Evolutionary conservation across 2,888 invertebrate species (phyloP).

Genomic region (Halictus quadricinctus): DNA sequence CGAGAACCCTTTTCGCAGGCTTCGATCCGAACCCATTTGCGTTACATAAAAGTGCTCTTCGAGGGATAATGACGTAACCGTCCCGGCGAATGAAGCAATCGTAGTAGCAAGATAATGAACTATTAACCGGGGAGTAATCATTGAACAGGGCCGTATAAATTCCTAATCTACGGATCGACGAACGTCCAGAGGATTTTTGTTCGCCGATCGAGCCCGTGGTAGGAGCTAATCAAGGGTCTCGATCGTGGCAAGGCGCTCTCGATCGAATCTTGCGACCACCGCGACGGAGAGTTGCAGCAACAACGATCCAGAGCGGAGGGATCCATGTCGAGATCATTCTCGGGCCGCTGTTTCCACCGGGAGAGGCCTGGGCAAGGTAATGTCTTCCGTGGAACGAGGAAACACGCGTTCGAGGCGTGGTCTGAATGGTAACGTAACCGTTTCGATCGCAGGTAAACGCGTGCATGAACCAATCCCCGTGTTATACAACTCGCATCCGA

Average conservation of each 20-base stretch:
- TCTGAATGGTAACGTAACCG: slow-evolving; percentile 64
- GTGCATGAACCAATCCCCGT: slow-evolving; percentile 27
- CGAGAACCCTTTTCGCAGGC: background rate
- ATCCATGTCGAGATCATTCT: slow-evolving; percentile 53
- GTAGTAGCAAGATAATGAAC: slow-evolving; percentile 16
- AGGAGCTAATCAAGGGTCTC: slow-evolving; percentile 26
- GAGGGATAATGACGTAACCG: background rate
- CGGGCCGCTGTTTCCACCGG: slow-evolving; percentile 28
- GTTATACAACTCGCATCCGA: slow-evolving; percentile 55
- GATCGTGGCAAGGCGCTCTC: slow-evolving; percentile 31
- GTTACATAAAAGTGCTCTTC: slow-evolving; percentile 11
- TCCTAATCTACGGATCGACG: slow-evolving; percentile 42
- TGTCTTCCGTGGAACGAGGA: slow-evolving; percentile 75
- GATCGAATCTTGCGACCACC: slow-evolving; percentile 31
- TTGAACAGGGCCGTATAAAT: slow-evolving; percentile 30
- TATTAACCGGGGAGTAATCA: slow-evolving; percentile 18
- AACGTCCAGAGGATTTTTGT: slow-evolving; percentile 15
- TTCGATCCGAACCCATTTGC: background rate
- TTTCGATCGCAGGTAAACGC: slow-evolving; percentile 59
- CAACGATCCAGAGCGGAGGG: slow-evolving; percentile 27
- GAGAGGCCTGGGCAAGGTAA: slow-evolving; percentile 48
- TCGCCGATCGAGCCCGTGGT: background rate
- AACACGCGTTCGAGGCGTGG: slow-evolving; percentile 73
- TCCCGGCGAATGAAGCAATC: slow-evolving; percentile 45
- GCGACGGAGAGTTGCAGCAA: slow-evolving; percentile 20